These are phyloP conservation scores for Drosophila leontia DNA, from an alignment of 1,140 invertebrate species.

Conservation along the genomic window DNA sequence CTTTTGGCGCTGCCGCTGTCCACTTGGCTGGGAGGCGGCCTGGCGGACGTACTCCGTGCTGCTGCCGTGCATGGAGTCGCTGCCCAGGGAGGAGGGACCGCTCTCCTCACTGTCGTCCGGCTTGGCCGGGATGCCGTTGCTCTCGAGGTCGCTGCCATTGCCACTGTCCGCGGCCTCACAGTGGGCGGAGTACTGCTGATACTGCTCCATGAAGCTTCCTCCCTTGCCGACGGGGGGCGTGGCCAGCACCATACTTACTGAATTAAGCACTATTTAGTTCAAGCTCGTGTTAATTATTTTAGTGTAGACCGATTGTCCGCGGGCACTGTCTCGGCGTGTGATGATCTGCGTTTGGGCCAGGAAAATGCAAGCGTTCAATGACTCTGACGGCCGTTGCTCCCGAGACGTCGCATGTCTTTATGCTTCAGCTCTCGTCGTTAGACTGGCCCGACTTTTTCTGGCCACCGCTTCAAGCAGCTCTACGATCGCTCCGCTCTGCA, in stretches of 20 bases:
- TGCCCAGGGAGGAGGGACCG: conserved; percentile 76
- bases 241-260: conserved; percentile 61
- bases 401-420: conserved; percentile 77
- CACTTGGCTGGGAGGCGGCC: conserved; percentile 64
- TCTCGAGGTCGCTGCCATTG: conserved; percentile 92
- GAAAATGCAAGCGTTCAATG: conserved; percentile 70
- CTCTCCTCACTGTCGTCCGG: conserved; percentile 84
- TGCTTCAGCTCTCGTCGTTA: conserved; percentile 80
- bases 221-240: conserved; percentile 44
- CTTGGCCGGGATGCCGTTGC: conserved; percentile 83
- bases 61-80: conserved; percentile 76
- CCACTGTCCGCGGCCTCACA: conserved; percentile 92
- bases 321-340: conserved; percentile 27
- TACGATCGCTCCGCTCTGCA: conserved; percentile 26
- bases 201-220: conserved; percentile 82
- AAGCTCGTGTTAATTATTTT: neutral
- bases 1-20: conserved; percentile 65
- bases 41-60: conserved; percentile 73
- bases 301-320: neutral
- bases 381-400: conserved; percentile 83
- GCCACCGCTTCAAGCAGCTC: conserved; percentile 45
- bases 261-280: conserved; percentile 10
- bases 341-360: conserved; percentile 27
- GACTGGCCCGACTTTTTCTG: conserved; percentile 69
- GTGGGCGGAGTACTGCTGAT: conserved; percentile 86